These are phyloP conservation scores for Anodontia alba DNA, from an alignment of 2,888 invertebrate species.

Conservation along the genomic window DNA sequence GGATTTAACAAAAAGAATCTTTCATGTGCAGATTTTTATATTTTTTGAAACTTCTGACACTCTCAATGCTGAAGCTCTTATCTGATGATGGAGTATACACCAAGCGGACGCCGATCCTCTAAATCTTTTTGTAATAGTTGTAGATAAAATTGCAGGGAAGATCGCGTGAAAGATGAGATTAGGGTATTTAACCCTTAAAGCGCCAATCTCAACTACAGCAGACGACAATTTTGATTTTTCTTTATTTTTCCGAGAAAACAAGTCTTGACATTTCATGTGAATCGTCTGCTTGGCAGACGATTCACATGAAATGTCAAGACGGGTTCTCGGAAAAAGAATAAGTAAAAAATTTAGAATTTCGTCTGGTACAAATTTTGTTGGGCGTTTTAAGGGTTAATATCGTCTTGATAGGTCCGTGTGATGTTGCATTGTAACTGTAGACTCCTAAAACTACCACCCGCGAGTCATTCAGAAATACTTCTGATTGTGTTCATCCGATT, in stretches of 20 bases:
- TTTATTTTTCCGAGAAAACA: no score
- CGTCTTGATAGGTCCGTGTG: background rate
- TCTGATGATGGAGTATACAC: constrained; percentile 8
- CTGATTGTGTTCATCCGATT: background rate
- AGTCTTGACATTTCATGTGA: no score
- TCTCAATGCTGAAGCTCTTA: constrained; percentile 5
- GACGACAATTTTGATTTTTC: no score
- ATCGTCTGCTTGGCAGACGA: no score
- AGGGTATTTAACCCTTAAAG: constrained; percentile 3
- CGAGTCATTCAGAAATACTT: background rate
- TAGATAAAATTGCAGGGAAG: constrained; percentile 9
- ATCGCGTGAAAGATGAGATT: constrained; percentile 14
- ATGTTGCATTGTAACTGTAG: background rate
- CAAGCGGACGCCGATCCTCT: constrained; percentile 1
- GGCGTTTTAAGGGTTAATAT: no score
- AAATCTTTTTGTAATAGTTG: background rate
- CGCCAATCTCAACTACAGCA: no score
- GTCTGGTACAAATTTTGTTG: no score
- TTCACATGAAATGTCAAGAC: no score
- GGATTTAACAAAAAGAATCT: background rate
- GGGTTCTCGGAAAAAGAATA: no score
- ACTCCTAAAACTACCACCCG: constrained; percentile 2
- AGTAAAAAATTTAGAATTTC: no score
- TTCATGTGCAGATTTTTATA: constrained; percentile 14
- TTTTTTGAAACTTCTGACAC: constrained; percentile 4